Evolutionary conservation across 2,113 vertebrate species (phyloP), one percentile per base, ranked within the genome.

Genomic region (Cheilinus undulatus): DNA sequence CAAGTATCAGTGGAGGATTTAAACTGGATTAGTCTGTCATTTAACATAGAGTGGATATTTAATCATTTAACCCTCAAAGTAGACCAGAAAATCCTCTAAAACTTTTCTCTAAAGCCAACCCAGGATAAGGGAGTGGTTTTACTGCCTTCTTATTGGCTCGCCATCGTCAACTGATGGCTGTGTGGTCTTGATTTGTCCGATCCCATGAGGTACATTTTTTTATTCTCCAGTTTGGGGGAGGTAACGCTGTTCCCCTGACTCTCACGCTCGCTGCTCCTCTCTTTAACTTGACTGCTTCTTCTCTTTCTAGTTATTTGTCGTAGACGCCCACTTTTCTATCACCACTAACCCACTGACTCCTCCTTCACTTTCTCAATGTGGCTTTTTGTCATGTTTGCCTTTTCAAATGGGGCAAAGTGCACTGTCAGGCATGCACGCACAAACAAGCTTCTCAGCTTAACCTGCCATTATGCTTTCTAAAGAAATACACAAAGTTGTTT

Each of bases 181-280:
- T 56, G 63, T 66, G 83, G 43, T 73, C 68, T 81, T 79, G 76
- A 60, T 70, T 74, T 83, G 68, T 45, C 82, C 70, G 52, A 40
- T 58, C 57, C 76, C 61, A 58, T 64, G 76, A 92, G 91, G 91
- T 91, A 92, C 73, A 2, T 76, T 61, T 32, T 42, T 60, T 43
- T 17, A 9, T 26, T 56, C 58, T 30, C 23, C 27, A 48, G 19
- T 56, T 20, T 50, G 83, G 89, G 87, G 88, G 86, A 82, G 90
- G 87, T 81, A 76, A 45, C 5, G 17, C 80, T 77, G 50, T 80
- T 71, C 78, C 83, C 76, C 84, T 78, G 72, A 77, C 82, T 51
- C 30, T 59, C 15, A n/a, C 74, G 54, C 69, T 59, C 12, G 22
- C 71, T 73, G 56, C 71, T 82, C 84, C 70, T 71, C 62, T 78